A percentile compares a stretch with the other conserved stretches of the same genome.
These are phyloP conservation scores for Cosmia pyralina DNA, from an alignment of 2,888 invertebrate genomes.

Conservation along the genomic window DNA sequence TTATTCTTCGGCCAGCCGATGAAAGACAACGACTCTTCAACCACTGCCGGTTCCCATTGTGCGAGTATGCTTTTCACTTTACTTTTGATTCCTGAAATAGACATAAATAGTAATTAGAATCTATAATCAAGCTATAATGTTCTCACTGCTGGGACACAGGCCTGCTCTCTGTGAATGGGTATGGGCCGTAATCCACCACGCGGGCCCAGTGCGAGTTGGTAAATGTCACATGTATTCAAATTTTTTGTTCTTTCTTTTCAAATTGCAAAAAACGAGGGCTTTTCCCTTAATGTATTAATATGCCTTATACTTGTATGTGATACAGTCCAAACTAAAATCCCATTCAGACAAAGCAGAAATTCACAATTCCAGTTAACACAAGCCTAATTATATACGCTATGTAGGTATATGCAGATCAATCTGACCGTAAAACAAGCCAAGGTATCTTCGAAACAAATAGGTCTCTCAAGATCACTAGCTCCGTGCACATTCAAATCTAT, in stretches of 20 bases:
- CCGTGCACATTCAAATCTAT: no score
- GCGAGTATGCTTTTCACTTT: conserved; percentile 95
- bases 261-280: no score
- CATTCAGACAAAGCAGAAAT: neutral
- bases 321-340: neutral
- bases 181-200: no score
- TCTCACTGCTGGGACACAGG: no score
- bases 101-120: neutral
- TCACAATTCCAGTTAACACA: neutral
- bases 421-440: no score
- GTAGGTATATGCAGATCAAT: neutral
- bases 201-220: no score
- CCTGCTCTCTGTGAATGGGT: no score
- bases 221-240: no score
- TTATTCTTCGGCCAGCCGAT: conserved; percentile 93
- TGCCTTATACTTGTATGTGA: no score
- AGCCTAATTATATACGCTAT: neutral
- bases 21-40: conserved; percentile 96
- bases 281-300: no score
- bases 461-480: no score
- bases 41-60: conserved; percentile 95
- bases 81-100: conserved; percentile 75
- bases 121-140: neutral
- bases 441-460: neutral
- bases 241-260: no score